Evolutionary conservation across 2,113 vertebrate species (phyloP), one percentile per base, ranked within the genome.

Genomic region (Nyctereutes procyonoides): DNA sequence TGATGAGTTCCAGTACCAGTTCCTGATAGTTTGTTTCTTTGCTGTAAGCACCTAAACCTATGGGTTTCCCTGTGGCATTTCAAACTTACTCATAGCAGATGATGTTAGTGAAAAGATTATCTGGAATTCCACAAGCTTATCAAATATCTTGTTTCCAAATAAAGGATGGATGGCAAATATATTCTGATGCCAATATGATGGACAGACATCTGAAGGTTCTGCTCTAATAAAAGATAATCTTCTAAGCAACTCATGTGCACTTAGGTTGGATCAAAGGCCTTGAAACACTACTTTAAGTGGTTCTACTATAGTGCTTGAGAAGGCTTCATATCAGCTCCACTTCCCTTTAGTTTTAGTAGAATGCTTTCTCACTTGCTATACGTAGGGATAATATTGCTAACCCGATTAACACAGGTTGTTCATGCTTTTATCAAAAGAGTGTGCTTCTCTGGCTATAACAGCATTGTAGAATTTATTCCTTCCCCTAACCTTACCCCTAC

Each of bases 401-500:
- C 22, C 28, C 88, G 43, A 88, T 69, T 56, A 73, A 51, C 22
- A 58, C 2, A 22, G 24, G 12, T 32, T 79, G 38, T 88, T 55
- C 35, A 92, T 38, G 2, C 3, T 73, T 73, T 71, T 17, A 35
- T 81, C 38, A 56, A 51, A 93, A 89, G 30, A 43, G 12, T 32
- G 15, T 1, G 63, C 43, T 58, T 15, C 81, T 51, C 17, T 81
- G 38, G 1, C 43, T 91, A 2, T 87, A 51, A 11, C 5, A 82
- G 24, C 14, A 63, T 6, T 11, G 30, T 65, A 58, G 30, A 94
- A 77, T 69, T 56, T 55, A 63, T 77, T 77, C 62, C 11, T 85
- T 43, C 38, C 15, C 4, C 9, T 13, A 8, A 1, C 15, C 19
- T 8, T 4, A 83, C 5, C 5, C 4, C 3, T 1, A 1, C 2